Percentiles rank a stretch among this genome's conserved stretches.
Evolutionary conservation across 30 jellyfish, hydroid and myxozoan genomes (phyloP).

Genomic region (Chrysaora quinquecirrha): DNA sequence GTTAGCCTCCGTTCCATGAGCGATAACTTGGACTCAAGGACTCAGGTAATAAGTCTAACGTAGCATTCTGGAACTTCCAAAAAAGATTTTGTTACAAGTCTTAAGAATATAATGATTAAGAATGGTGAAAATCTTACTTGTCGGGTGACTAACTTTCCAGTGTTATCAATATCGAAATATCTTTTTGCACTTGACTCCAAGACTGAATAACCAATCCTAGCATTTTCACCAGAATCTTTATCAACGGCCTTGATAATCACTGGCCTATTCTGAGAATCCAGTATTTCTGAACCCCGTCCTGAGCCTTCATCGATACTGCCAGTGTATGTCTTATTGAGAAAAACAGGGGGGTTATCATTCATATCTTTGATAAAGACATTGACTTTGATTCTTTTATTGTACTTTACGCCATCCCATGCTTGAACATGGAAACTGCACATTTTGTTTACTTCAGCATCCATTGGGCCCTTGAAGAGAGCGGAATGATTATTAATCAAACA

Average conservation of each 20-base stretch:
- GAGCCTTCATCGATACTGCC: slow-evolving; percentile 91
- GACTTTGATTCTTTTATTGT: slow-evolving; percentile 37
- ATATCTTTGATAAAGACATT: slow-evolving; percentile 65
- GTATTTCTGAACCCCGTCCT: slow-evolving; percentile 80
- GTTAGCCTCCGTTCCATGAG: too few relatives aligned
- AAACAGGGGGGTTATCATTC: slow-evolving; percentile 89
- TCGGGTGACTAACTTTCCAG: slow-evolving; percentile 80
- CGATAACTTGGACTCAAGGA: too few relatives aligned
- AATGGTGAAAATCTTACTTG: slow-evolving; percentile 63
- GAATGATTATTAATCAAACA: too few relatives aligned
- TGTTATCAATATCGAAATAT: slow-evolving; percentile 58
- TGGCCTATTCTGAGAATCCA: slow-evolving; percentile 51
- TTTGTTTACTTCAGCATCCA: slow-evolving; percentile 78
- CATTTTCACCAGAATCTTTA: slow-evolving; percentile 83
- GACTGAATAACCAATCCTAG: slow-evolving; percentile 61
- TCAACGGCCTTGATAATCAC: slow-evolving; percentile 75
- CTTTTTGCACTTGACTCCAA: slow-evolving; percentile 76
- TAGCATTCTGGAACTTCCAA: too few relatives aligned
- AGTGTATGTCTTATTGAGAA: slow-evolving; percentile 48
- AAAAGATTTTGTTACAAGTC: too few relatives aligned
- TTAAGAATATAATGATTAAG: too few relatives aligned
- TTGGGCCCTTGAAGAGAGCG: slow-evolving; percentile 52
- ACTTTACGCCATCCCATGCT: slow-evolving; percentile 56
- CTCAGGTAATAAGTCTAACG: too few relatives aligned
- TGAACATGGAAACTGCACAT: slow-evolving; percentile 64